Evolutionary conservation across 2,797 vertebrate genomes (phyloP).

Genomic region (Amblyopsis hoosieri): DNA sequence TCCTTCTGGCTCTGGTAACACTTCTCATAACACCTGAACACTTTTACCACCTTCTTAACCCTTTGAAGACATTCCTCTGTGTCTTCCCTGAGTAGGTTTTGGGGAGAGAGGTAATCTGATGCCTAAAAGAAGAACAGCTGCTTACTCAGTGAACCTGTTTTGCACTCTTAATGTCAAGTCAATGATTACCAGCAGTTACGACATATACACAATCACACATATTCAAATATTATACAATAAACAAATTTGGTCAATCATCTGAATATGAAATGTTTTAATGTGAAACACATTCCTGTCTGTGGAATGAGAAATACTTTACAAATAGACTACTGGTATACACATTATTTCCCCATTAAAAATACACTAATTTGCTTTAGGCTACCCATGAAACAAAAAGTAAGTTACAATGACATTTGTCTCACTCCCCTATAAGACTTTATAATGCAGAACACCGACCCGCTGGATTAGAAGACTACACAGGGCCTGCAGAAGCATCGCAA

Average conservation of each 20-base stretch:
- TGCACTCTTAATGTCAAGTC: neutral
- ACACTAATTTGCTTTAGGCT: too few species aligned
- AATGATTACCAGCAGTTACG: too few species aligned
- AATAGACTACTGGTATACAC: too few species aligned
- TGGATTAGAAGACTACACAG: constrained; percentile 83
- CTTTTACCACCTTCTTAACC: constrained; percentile 67
- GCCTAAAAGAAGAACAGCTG: constrained; percentile 61
- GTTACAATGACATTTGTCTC: neutral
- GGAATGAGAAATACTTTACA: too few species aligned
- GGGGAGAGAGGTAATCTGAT: constrained; percentile 72
- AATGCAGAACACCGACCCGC: constrained; percentile 64
- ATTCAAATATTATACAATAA: too few species aligned
- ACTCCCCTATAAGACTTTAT: constrained; percentile 1
- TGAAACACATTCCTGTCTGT: too few species aligned
- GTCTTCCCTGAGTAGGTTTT: constrained; percentile 80
- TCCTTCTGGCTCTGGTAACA: constrained; percentile 78
- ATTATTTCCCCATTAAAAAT: neutral
- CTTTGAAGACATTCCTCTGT: constrained; percentile 78
- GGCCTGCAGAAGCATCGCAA: constrained; percentile 81
- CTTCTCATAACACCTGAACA: constrained; percentile 75
- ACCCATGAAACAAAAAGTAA: neutral
- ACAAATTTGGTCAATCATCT: too few species aligned
- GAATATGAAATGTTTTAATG: too few species aligned
- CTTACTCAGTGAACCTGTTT: constrained; percentile 1
- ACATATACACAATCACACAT: too few species aligned